Conservation (phyloP, 2,797 vertebrate species). For the Glyptemys insculpta region DNA sequence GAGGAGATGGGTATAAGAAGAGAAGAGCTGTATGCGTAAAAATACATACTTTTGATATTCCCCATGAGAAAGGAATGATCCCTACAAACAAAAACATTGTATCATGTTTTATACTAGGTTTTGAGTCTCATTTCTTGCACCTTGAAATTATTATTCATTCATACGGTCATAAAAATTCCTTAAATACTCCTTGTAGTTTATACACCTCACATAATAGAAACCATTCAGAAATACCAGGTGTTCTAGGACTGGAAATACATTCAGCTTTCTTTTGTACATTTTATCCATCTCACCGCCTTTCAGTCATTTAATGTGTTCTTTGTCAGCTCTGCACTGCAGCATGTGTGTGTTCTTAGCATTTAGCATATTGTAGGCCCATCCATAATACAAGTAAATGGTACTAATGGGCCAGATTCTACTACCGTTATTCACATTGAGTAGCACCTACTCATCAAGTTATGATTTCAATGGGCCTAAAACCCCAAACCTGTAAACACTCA, state of each 20-base stretch:
- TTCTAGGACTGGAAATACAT: background rate
- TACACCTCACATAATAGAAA: background rate
- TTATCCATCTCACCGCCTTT: background rate
- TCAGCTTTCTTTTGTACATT: background rate
- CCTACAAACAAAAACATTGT: background rate
- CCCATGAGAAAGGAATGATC: background rate
- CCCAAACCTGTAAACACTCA: background rate
- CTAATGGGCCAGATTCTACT: background rate
- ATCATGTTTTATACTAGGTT: background rate
- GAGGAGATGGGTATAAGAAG: background rate
- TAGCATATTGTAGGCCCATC: background rate
- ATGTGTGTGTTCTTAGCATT: background rate
- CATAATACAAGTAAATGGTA: background rate
- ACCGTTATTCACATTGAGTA: background rate
- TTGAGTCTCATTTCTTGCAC: background rate
- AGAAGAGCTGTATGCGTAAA: background rate
- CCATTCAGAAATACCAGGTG: background rate
- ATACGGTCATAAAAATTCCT: background rate
- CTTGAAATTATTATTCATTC: background rate
- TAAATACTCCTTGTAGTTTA: background rate
- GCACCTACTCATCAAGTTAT: background rate
- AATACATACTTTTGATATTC: background rate
- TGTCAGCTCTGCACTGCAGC: background rate
- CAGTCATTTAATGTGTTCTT: background rate
- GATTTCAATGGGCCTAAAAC: background rate